Conservation (phyloP, 2,888 invertebrate genomes). For the Morpho deidamia region DNA sequence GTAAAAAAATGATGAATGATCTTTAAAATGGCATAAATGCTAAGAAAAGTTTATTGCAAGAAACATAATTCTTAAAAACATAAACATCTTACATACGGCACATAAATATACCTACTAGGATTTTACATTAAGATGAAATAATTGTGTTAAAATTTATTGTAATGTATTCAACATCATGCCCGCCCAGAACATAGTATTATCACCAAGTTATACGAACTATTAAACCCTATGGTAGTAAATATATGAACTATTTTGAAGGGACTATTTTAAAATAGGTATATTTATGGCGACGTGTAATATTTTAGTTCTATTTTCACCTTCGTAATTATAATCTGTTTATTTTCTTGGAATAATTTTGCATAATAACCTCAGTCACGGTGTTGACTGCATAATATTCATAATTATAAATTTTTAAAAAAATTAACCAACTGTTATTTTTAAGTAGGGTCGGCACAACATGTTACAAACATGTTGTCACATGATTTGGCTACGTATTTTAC, state of each 20-base stretch:
- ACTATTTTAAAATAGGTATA: too few species aligned
- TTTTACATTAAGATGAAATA: conserved; percentile 13
- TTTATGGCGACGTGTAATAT: not conserved
- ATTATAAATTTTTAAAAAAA: too few species aligned
- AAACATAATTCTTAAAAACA: not conserved
- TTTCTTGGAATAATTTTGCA: conserved; percentile 3
- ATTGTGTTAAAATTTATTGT: conserved; percentile 24
- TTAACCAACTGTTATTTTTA: too few species aligned
- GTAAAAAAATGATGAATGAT: too few species aligned
- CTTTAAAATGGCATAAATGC: too few species aligned
- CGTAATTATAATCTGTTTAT: conserved; percentile 1
- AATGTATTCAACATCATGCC: conserved; percentile 27
- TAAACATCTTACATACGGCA: not conserved
- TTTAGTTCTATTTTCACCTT: conserved; percentile 5
- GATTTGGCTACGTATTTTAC: too few species aligned
- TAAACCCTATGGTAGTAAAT: not conserved
- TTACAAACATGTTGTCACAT: too few species aligned
- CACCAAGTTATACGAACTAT: not conserved
- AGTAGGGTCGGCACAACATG: too few species aligned
- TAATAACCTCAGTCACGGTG: not conserved
- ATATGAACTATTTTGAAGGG: not conserved
- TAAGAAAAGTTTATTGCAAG: not conserved
- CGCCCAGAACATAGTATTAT: conserved; percentile 3
- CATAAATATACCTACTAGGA: conserved; percentile 1
- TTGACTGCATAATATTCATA: not conserved